phyloP scores from a whole-genome alignment of 2,888 invertebrate species.

The Drosophila longiperda region DNA sequence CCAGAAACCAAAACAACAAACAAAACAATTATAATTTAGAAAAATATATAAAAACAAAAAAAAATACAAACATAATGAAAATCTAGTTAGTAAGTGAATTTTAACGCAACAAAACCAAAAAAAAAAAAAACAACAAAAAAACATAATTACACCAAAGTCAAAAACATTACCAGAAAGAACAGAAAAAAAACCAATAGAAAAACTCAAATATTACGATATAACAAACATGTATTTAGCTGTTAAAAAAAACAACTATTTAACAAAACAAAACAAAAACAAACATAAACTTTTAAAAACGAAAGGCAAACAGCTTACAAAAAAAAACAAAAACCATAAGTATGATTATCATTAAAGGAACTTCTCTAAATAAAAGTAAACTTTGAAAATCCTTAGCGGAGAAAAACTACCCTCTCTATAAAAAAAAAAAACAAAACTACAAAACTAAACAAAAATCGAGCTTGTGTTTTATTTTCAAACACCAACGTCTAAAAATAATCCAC shows the following conservation, averaged over 20 bases:
- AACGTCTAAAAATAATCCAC: constrained; percentile 13
- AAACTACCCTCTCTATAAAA: constrained; percentile 78
- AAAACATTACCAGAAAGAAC: constrained; percentile 50
- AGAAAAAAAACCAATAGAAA: constrained; percentile 23
- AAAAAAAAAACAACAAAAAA: not conserved
- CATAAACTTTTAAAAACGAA: constrained; percentile 53
- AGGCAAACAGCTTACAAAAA: constrained; percentile 53
- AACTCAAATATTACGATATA: constrained; percentile 63
- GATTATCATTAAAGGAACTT: constrained; percentile 80
- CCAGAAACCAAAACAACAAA: constrained; percentile 68
- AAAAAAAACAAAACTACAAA: constrained; percentile 58
- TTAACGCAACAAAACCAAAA: constrained; percentile 68
- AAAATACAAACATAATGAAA: constrained; percentile 45
- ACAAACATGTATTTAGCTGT: constrained; percentile 77
- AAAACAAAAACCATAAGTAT: constrained; percentile 71
- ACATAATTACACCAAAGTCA: constrained; percentile 53
- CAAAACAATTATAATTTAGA: constrained; percentile 67
- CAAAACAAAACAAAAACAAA: constrained; percentile 19
- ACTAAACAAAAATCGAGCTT: constrained; percentile 60
- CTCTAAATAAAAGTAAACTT: constrained; percentile 81
- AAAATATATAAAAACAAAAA: constrained; percentile 24
- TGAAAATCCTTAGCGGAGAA: constrained; percentile 80
- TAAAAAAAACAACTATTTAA: constrained; percentile 68
- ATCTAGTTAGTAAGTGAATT: constrained; percentile 73
- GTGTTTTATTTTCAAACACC: constrained; percentile 71